Conservation (phyloP, 2,113 vertebrate genomes). For the Callionymus lyra region DNA sequence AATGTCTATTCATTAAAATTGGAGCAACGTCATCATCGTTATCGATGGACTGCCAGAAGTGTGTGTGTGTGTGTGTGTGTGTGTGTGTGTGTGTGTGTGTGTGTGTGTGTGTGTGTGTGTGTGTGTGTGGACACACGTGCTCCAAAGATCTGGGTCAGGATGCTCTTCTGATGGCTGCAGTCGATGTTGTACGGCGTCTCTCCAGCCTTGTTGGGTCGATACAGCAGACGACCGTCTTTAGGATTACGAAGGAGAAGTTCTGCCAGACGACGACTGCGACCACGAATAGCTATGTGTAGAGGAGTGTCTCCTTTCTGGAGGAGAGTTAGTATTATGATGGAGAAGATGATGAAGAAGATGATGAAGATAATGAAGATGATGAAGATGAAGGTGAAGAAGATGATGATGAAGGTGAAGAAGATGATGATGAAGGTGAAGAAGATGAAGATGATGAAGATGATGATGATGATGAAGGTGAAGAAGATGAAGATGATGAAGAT, state of each 20-base stretch:
- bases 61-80: neutral
- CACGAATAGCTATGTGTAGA: constrained; percentile 92
- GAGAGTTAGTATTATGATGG: constrained; percentile 3
- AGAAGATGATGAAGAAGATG: too few species aligned
- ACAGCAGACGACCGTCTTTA: constrained; percentile 92
- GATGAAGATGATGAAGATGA: too few species aligned
- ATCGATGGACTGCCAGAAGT: constrained; percentile 71
- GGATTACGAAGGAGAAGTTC: constrained; percentile 91
- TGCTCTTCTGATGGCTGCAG: constrained; percentile 98
- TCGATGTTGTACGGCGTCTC: constrained; percentile 98
- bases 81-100: neutral
- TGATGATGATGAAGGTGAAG: too few species aligned
- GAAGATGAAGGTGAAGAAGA: too few species aligned
- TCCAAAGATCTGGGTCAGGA: constrained; percentile 97
- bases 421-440: too few species aligned
- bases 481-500: too few species aligned
- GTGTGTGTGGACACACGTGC: constrained; percentile 72
- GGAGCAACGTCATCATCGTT: too few species aligned
- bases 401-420: too few species aligned
- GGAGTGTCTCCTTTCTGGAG: constrained; percentile 91
- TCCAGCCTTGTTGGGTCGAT: constrained; percentile 91
- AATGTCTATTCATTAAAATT: too few species aligned
- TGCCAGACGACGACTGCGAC: constrained; percentile 87
- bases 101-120: neutral
- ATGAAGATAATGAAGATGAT: too few species aligned